Conservation (phyloP, 2,113 vertebrate genomes). For the Pagrus major region DNA sequence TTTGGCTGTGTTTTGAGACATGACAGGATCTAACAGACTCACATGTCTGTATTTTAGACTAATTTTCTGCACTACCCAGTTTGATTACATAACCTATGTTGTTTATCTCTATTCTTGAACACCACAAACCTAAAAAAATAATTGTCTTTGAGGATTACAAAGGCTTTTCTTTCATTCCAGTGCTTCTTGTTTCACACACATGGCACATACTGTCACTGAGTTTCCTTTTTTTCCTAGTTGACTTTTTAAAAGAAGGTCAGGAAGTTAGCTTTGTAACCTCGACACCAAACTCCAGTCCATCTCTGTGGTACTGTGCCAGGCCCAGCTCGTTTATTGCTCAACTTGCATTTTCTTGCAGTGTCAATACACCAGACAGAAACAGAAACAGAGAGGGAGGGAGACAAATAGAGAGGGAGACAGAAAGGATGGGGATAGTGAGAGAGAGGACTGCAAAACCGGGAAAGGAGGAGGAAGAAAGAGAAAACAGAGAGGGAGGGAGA, state of each 20-base stretch:
- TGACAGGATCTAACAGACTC: not conserved
- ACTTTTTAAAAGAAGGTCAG: conserved; percentile 37
- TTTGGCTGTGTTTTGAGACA: not conserved
- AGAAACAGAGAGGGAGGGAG: conserved; percentile 30
- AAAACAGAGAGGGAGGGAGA: not conserved
- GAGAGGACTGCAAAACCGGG: not conserved
- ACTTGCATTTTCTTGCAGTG: conserved; percentile 70
- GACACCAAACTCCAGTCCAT: conserved; percentile 30
- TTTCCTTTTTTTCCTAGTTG: conserved; percentile 6
- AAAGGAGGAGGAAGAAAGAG: conserved; percentile 3
- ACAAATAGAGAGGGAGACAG: conserved; percentile 30
- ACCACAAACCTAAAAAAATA: not conserved
- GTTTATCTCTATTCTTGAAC: not conserved
- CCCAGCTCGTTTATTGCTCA: conserved; percentile 73
- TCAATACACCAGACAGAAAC: conserved; percentile 60
- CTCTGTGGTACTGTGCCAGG: conserved; percentile 53
- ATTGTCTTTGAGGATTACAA: not conserved
- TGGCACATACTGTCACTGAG: not conserved
- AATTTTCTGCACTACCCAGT: not conserved
- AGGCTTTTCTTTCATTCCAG: not conserved
- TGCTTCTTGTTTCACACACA: not conserved
- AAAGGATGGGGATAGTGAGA: not conserved
- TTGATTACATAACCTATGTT: conserved; percentile 24
- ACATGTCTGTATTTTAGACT: not conserved
- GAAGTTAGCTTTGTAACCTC: conserved; percentile 44